Conservation (phyloP, 2,113 vertebrate genomes). For the Brienomyrus longianalis region DNA sequence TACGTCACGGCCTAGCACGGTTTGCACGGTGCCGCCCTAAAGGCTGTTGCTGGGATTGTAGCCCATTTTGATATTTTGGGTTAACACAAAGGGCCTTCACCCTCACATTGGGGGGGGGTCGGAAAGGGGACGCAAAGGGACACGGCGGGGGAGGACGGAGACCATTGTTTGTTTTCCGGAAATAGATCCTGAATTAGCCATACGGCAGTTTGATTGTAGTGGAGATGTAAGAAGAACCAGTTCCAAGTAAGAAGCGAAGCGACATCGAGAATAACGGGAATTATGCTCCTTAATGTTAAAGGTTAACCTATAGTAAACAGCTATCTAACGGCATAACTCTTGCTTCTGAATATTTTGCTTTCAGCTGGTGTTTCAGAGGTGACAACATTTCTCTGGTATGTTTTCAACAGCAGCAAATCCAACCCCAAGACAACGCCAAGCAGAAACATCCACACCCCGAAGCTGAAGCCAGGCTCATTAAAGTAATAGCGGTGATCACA, state of each 20-base stretch:
- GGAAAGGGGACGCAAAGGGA: background rate
- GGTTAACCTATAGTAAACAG: background rate
- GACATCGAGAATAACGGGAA: background rate
- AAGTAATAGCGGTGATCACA: background rate
- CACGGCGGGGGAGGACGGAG: background rate
- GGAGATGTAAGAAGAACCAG: background rate
- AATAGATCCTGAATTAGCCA: background rate
- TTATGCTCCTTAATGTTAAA: background rate
- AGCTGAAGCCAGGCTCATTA: background rate
- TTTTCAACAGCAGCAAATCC: background rate
- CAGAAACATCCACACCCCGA: background rate
- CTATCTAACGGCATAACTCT: background rate
- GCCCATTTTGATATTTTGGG: background rate
- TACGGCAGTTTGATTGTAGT: background rate
- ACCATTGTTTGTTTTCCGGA: background rate
- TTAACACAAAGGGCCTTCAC: background rate
- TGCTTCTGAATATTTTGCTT: background rate
- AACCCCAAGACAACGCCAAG: background rate
- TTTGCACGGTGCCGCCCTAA: background rate
- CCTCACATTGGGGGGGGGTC: background rate
- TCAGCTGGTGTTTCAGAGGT: background rate
- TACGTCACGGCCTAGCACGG: background rate
- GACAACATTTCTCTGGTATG: conserved; percentile 10
- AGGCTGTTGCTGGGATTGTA: background rate
- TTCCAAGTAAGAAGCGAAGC: background rate